Conservation (phyloP, 2,888 invertebrate genomes). For the Cephus rjabovi region DNA sequence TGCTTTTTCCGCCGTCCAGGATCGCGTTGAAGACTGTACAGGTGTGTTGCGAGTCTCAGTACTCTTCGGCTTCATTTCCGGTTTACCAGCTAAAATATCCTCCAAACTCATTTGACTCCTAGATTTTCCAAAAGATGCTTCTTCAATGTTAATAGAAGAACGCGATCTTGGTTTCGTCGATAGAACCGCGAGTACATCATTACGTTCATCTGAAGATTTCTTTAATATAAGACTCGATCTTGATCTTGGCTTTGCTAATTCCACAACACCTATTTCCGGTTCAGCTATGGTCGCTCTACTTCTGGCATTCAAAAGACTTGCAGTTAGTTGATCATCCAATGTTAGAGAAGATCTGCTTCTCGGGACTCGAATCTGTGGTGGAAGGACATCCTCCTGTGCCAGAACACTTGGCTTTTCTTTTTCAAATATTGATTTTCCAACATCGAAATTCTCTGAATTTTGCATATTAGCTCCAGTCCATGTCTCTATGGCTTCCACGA, state of each 20-base stretch:
- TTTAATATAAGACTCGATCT: slow-evolving; percentile 23
- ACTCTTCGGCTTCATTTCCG: slow-evolving; percentile 29
- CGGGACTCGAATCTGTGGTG: neutral
- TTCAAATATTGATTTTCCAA: neutral
- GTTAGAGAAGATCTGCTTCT: slow-evolving; percentile 4
- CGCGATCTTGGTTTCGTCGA: slow-evolving; percentile 57
- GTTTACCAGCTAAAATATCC: slow-evolving; percentile 52
- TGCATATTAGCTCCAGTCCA: neutral
- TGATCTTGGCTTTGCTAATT: slow-evolving; percentile 11
- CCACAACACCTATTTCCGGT: neutral
- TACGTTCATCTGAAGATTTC: slow-evolving; percentile 38
- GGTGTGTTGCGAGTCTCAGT: neutral
- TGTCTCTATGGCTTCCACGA: neutral
- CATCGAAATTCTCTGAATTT: slow-evolving; percentile 24
- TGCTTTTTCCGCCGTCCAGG: slow-evolving; percentile 35
- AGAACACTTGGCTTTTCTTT: neutral
- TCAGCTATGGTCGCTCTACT: neutral
- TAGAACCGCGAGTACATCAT: slow-evolving; percentile 53
- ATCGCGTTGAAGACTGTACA: neutral
- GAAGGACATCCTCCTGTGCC: neutral
- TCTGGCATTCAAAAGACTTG: neutral
- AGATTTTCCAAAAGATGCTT: slow-evolving; percentile 44
- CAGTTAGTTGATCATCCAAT: neutral
- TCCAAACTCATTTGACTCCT: slow-evolving; percentile 58
- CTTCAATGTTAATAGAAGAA: slow-evolving; percentile 57